Evolutionary conservation across 2,888 invertebrate species (phyloP), one percentile per base, ranked within the genome.

Genomic region (Atethmia centrago): DNA sequence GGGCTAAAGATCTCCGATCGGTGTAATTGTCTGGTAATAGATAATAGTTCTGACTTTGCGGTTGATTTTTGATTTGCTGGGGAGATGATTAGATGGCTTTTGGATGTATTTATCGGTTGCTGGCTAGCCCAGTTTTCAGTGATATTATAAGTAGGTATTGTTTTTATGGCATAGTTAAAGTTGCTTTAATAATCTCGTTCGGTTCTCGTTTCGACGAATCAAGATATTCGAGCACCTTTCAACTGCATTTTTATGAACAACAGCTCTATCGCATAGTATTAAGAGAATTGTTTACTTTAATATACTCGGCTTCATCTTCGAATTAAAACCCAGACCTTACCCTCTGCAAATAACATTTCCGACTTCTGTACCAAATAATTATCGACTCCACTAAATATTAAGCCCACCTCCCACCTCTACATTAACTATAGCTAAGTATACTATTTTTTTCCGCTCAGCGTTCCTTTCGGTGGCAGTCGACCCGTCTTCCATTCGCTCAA

Each of bases 21-120:
- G 93, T 89, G 92, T 94, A 94, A 94, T 94, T 94, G 94, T 92
- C 92, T 92, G 94, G 93, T 88, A 91, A 93, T 90, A 94, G 94
- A 94, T 94, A 93, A 90, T 85, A 87, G 84, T 84, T 87, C 73
- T 28, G 74, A 80, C 74, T 85, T 84, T 68, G 86, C 51, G 72
- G 78, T 59, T 65, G 76, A 76, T 84, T 85, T 85, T 82, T 83
- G 80, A 86, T 82, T 85, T 87, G 83, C 80, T 83, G 73, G 70
- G 64, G 58, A 40, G 56, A 36, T 72, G 80, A 76, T 77, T 82
- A 78, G 68, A 69, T 75, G 45, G 51, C 14, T 66, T 40, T 28
- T 28, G 69, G 59, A 16, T 47, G 53, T 68, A 68, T 74, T 67
- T 74, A 55, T 65, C 49, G 47, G 59, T 49, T 7, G 19, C 21